Conservation (phyloP, 2,888 invertebrate genomes). For the Apamea monoglypha region DNA sequence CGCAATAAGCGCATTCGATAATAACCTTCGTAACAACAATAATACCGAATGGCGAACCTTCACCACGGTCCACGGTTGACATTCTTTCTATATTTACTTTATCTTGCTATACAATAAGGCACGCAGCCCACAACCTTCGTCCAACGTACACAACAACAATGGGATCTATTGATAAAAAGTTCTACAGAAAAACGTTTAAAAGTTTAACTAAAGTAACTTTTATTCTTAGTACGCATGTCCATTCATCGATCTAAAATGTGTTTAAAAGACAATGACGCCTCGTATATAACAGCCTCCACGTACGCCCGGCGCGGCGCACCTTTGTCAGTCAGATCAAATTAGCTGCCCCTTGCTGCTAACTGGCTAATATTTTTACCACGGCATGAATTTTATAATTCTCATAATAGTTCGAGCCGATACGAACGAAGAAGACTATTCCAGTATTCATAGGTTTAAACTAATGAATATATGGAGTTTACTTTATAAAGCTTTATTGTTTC, state of each 20-base stretch:
- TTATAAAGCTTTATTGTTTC: not conserved
- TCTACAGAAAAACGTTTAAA: slow-evolving; percentile 22
- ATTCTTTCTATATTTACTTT: slow-evolving; percentile 57
- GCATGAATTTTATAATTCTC: not conserved
- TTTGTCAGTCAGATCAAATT: not conserved
- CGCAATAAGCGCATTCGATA: slow-evolving; percentile 35
- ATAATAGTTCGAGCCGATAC: not conserved
- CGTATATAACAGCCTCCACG: not conserved
- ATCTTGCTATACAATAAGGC: slow-evolving; percentile 62
- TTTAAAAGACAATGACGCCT: not conserved
- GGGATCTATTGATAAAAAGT: slow-evolving; percentile 30
- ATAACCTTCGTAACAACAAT: slow-evolving; percentile 62
- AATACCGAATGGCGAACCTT: slow-evolving; percentile 60
- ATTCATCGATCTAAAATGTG: not conserved
- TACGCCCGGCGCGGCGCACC: no score
- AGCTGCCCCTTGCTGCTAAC: not conserved
- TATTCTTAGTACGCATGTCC: not conserved
- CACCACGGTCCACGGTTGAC: slow-evolving; percentile 47
- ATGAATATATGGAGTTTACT: not conserved
- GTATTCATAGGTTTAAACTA: not conserved
- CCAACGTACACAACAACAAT: slow-evolving; percentile 38
- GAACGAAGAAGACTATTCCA: not conserved
- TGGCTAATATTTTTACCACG: not conserved
- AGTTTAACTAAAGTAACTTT: not conserved
- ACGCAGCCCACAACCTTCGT: slow-evolving; percentile 49